A percentile compares a stretch with the other conserved stretches of the same genome.
phyloP scores from a whole-genome alignment of 2,113 vertebrate genomes.

The Eudyptes chrysolophus region DNA sequence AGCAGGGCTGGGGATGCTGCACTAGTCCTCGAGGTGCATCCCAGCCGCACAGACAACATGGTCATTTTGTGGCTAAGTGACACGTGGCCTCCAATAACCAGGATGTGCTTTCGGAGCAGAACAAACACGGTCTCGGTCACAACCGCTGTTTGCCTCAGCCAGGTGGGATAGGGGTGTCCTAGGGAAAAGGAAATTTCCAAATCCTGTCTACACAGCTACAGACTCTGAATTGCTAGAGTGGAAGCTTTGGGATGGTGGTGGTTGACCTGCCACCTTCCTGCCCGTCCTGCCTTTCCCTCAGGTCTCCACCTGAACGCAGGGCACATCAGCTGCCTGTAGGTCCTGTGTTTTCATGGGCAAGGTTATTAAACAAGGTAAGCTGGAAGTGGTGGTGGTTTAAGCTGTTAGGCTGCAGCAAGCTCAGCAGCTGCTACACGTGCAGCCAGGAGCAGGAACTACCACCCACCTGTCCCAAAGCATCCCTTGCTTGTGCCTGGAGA shows the following conservation, averaged over 20 bases:
- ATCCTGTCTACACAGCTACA: neutral
- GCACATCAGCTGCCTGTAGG: neutral
- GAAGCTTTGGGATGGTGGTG: neutral
- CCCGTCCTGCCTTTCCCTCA: neutral
- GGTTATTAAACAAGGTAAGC: neutral
- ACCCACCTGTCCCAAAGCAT: neutral
- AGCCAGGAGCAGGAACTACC: neutral
- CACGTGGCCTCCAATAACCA: neutral
- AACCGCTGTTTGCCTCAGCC: neutral
- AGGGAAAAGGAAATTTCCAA: neutral
- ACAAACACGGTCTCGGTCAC: accelerated
- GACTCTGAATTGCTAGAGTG: neutral
- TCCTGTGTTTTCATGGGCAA: neutral
- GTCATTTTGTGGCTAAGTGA: neutral
- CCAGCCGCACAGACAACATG: accelerated
- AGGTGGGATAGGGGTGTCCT: neutral
- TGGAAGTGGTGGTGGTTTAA: neutral
- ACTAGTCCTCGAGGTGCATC: neutral
- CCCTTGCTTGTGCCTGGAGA: neutral
- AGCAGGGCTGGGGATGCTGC: neutral
- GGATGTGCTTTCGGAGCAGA: neutral
- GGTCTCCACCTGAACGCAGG: neutral
- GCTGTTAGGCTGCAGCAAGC: neutral
- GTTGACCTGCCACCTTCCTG: neutral
- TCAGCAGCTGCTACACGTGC: neutral